These are phyloP conservation scores for Coryphaenoides rupestris DNA, from an alignment of 2,113 vertebrate species.

Conservation along the genomic window DNA sequence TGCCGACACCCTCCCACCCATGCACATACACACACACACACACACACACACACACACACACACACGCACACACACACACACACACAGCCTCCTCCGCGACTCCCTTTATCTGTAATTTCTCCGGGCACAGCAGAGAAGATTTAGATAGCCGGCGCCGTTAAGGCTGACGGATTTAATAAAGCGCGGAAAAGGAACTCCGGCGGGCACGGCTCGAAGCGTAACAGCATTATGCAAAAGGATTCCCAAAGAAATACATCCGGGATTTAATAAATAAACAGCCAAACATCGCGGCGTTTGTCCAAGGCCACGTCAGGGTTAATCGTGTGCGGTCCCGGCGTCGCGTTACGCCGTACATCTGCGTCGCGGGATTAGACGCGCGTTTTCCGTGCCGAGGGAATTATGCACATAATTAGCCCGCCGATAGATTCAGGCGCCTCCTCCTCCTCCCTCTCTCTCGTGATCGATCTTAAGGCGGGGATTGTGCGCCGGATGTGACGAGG, in stretches of 20 bases:
- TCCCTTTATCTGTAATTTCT: conserved; percentile 16
- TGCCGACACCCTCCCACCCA: conserved; percentile 34
- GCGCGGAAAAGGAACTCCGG: conserved; percentile 20
- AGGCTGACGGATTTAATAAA: conserved; percentile 17
- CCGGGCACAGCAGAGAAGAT: conserved; percentile 11
- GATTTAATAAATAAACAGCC: conserved; percentile 15
- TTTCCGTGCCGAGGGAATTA: conserved; percentile 8
- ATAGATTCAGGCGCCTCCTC: conserved; percentile 3
- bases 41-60: conserved; percentile 11
- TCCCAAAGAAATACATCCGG: conserved; percentile 6
- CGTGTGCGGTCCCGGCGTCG: conserved; percentile 30
- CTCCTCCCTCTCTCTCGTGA: too few relatives aligned
- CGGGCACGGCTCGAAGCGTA: conserved; percentile 14
- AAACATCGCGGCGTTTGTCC: conserved; percentile 24
- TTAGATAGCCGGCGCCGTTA: conserved; percentile 15
- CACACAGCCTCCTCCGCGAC: too few relatives aligned
- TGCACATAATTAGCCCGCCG: conserved; percentile 13
- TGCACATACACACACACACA: conserved; percentile 4
- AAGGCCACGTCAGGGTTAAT: conserved; percentile 49
- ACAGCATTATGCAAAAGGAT: not conserved
- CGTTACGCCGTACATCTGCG: conserved; percentile 47
- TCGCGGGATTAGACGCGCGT: conserved; percentile 8
- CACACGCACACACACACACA: conserved; percentile 26
- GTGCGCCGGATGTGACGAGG: conserved; percentile 9
- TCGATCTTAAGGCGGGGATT: conserved; percentile 6